Evolutionary conservation across 1,140 invertebrate genomes (phyloP).

Genomic region (Ostrea edulis): DNA sequence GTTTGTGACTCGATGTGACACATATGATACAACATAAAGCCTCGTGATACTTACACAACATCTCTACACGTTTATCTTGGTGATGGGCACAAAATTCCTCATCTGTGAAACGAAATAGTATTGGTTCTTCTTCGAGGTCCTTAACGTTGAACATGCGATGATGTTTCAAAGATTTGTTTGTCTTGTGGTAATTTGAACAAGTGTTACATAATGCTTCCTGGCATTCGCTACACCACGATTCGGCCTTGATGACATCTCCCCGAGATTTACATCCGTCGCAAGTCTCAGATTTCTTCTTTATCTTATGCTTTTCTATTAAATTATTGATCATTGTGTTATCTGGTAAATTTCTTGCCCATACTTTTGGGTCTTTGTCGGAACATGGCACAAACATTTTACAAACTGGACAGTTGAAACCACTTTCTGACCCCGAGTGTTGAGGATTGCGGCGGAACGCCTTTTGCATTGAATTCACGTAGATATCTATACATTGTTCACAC

Average conservation of each 20-base stretch:
- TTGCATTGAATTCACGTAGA: slow-evolving; percentile 41
- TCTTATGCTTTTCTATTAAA: slow-evolving; percentile 43
- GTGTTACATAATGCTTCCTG: slow-evolving; percentile 47
- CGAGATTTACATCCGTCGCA: slow-evolving; percentile 46
- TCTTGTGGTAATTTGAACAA: slow-evolving; percentile 48
- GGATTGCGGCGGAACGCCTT: neutral
- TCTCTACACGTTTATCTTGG: slow-evolving; percentile 44
- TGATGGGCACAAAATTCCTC: slow-evolving; percentile 46
- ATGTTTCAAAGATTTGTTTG: slow-evolving; percentile 49
- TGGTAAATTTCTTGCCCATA: slow-evolving; percentile 44
- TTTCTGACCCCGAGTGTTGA: slow-evolving; percentile 1
- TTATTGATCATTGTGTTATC: slow-evolving; percentile 34
- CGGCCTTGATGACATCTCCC: neutral
- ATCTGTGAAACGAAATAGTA: slow-evolving; percentile 30
- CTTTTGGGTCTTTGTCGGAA: slow-evolving; percentile 35
- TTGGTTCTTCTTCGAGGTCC: slow-evolving; percentile 46
- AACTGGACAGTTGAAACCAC: slow-evolving; percentile 49
- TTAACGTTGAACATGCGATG: slow-evolving; percentile 47
- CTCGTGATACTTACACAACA: slow-evolving; percentile 54
- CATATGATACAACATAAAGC: slow-evolving; percentile 51
- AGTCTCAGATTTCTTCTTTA: slow-evolving; percentile 9
- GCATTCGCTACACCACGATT: slow-evolving; percentile 55
- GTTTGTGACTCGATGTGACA: slow-evolving; percentile 45
- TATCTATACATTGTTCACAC: slow-evolving; percentile 44
- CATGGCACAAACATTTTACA: slow-evolving; percentile 41